These are phyloP conservation scores for Bagarius yarrelli DNA, from an alignment of 2,113 vertebrate species.

Conservation along the genomic window DNA sequence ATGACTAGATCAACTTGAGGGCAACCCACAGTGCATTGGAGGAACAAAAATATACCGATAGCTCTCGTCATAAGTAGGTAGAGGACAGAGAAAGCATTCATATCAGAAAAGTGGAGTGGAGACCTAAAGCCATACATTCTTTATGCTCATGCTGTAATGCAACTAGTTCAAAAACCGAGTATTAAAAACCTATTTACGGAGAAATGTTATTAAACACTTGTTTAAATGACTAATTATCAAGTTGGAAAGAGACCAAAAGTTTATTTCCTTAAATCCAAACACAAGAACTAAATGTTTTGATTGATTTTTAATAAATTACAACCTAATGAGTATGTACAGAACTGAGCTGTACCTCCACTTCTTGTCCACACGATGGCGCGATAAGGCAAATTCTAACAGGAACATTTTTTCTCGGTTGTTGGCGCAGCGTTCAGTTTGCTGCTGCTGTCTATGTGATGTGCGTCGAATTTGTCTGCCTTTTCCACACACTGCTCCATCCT, in stretches of 20 bases:
- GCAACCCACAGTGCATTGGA: background rate
- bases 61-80: background rate
- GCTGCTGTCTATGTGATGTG: constrained; percentile 75
- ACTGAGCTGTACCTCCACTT: constrained; percentile 22
- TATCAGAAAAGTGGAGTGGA: background rate
- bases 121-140: constrained; percentile 10
- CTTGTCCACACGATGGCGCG: constrained; percentile 18
- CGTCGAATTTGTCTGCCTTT: constrained; percentile 71
- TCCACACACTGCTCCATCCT: constrained; percentile 94
- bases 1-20: background rate
- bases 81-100: background rate
- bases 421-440: constrained; percentile 72
- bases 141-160: constrained; percentile 1
- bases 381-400: constrained; percentile 73
- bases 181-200: background rate
- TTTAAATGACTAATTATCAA: background rate
- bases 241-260: background rate
- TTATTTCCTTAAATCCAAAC: background rate
- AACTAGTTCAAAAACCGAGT: background rate
- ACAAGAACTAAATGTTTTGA: background rate
- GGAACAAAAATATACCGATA: background rate
- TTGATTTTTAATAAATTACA: too few species aligned
- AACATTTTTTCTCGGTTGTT: constrained; percentile 79
- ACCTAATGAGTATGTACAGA: background rate
- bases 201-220: background rate